A percentile compares a stretch with the other conserved stretches of the same genome.
These are phyloP conservation scores for Pachymerium ferrugineum DNA, from an alignment of 2,888 invertebrate species.

Conservation along the genomic window DNA sequence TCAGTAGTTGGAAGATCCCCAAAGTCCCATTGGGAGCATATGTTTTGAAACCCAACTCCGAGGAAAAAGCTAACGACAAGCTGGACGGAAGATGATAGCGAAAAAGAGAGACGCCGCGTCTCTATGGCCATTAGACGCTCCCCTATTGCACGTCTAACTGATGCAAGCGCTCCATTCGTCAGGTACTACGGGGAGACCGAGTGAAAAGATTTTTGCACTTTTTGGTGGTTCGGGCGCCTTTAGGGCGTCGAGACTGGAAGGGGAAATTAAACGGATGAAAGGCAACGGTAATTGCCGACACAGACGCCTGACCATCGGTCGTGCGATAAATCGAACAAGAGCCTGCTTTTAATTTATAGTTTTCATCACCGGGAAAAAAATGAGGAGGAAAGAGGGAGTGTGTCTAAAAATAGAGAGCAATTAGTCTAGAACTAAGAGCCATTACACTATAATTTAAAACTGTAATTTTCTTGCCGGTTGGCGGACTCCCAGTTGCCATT, in stretches of 20 bases:
- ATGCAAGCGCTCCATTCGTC: slow-evolving; percentile 17
- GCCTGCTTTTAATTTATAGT: slow-evolving; percentile 6
- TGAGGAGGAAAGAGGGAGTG: background rate
- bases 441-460: background rate
- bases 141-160: background rate
- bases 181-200: background rate
- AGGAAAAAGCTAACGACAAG: slow-evolving; percentile 5
- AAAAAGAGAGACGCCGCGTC: background rate
- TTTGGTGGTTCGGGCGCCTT: background rate
- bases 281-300: slow-evolving; percentile 13
- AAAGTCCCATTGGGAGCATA: background rate
- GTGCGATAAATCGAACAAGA: slow-evolving; percentile 6
- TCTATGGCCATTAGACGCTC: slow-evolving; percentile 9
- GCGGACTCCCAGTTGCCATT: too few species aligned
- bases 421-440: background rate
- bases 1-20: slow-evolving; percentile 1
- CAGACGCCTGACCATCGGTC: slow-evolving; percentile 12
- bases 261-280: slow-evolving; percentile 14
- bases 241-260: slow-evolving; percentile 2
- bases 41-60: slow-evolving; percentile 10
- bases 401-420: background rate
- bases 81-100: slow-evolving; percentile 13
- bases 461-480: background rate
- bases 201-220: background rate
- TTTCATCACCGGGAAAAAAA: background rate